A percentile compares a stretch with the other conserved stretches of the same genome.
Conservation (phyloP, 2,797 vertebrate genomes). For the Arnoldichthys spilopterus region DNA sequence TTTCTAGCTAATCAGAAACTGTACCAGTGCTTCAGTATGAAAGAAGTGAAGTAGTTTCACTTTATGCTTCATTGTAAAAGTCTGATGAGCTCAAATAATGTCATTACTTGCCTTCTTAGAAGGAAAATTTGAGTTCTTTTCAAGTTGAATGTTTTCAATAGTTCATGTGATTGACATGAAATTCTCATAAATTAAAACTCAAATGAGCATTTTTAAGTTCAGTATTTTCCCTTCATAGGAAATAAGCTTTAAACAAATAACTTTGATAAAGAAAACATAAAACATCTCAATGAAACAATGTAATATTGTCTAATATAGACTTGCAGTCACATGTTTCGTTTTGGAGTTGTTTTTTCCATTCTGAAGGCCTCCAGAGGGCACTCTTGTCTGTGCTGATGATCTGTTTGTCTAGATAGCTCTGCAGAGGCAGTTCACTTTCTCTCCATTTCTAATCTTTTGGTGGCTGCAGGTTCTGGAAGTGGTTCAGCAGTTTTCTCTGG, state of each 20-base stretch:
- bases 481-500: constrained; percentile 58
- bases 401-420: constrained; percentile 34
- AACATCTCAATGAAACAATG: neutral
- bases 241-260: neutral
- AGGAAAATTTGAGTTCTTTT: neutral
- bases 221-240: neutral
- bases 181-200: neutral
- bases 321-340: too few relatives aligned
- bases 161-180: constrained; percentile 14
- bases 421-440: constrained; percentile 14
- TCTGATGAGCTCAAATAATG: neutral
- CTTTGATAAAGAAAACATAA: neutral
- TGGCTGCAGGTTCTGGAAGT: constrained; percentile 54
- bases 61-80: too few relatives aligned
- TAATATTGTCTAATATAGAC: neutral
- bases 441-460: constrained; percentile 41
- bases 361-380: constrained; percentile 43
- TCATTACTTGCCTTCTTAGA: neutral
- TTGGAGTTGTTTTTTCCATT: neutral
- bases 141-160: neutral
- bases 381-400: constrained; percentile 34
- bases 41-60: neutral
- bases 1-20: neutral
- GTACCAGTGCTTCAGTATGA: neutral
- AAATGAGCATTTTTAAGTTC: neutral